These are phyloP conservation scores for Sinocyclocheilus anshuiensis DNA, from an alignment of 2,113 vertebrate genomes.

Conservation along the genomic window DNA sequence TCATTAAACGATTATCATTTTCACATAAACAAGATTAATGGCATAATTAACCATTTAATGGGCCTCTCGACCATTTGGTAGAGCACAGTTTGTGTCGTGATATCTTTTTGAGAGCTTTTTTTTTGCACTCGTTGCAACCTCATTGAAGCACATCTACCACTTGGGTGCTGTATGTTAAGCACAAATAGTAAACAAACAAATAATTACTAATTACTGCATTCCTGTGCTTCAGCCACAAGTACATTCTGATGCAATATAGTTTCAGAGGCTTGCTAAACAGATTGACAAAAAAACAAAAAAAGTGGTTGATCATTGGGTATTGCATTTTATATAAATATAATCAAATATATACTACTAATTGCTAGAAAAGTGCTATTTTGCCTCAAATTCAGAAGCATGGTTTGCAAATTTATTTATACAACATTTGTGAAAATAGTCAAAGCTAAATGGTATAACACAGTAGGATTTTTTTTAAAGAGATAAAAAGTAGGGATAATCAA, in stretches of 20 bases:
- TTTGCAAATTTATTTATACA: too few species aligned
- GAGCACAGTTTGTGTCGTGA: not conserved
- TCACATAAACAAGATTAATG: conserved; percentile 21
- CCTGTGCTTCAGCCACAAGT: not conserved
- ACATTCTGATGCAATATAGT: not conserved
- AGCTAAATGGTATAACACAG: too few species aligned
- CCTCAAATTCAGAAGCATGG: too few species aligned
- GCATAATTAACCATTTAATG: conserved; percentile 1
- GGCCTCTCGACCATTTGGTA: not conserved
- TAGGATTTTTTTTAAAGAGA: too few species aligned
- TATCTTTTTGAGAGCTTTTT: not conserved
- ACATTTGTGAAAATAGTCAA: too few species aligned
- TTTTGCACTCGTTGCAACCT: not conserved
- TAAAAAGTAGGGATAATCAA: too few species aligned
- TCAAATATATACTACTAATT: too few species aligned
- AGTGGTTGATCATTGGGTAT: not conserved
- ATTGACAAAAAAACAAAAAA: not conserved
- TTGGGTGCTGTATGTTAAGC: not conserved
- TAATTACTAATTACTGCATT: not conserved
- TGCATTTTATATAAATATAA: not conserved
- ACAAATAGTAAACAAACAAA: not conserved
- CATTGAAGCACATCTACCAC: not conserved
- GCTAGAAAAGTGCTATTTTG: too few species aligned
- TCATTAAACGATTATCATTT: conserved; percentile 27
- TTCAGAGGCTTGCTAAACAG: not conserved